Evolutionary conservation across 2,113 vertebrate species (phyloP), one percentile per base, ranked within the genome.

Genomic region (Butastur rufipennis): DNA sequence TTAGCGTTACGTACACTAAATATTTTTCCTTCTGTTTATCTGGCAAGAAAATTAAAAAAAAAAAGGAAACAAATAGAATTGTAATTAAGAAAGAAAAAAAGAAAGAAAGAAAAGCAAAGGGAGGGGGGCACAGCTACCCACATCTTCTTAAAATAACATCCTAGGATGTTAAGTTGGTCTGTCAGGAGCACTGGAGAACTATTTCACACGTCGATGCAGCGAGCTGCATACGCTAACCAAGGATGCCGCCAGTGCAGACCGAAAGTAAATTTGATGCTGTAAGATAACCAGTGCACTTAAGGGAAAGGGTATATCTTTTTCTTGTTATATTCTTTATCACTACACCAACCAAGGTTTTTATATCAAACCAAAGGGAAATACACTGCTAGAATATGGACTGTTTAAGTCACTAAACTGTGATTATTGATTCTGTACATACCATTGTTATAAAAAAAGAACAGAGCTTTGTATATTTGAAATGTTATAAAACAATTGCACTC

Each of bases 401-500:
- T 97, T 98, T 97, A 98, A 98, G 98, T 98, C 98, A 98, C 98
- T 98, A 99, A 98, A 99, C 99, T 99, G 98, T 99, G 99, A 99
- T 99, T 98, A 98, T 98, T 98, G 98, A 98, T 98, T 98, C 97
- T 99, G 99, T 99, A 99, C 97, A 99, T 99, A 99, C 97, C 98
- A 98, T 98, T 99, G 98, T 99, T 99, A 98, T 99, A 98, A 98
- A 92, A 92, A 98, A 99, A 97, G 96, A 97, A 98, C 98, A 99
- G 98, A 99, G 98, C 98, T 98, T 98, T 99, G 99, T 99, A 99
- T 99, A 99, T 99, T 99, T 99, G 97, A 99, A 98, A 98, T 98
- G 98, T 99, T 99, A 99, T 99, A 98, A 99, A 98, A 98, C 96
- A 99, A 98, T 99, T 99, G 99, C 99, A 99, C 99, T 99, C 99